Evolutionary conservation across 2,888 invertebrate species (phyloP), one percentile per base, ranked within the genome.

Genomic region (Drosophila ezoana): DNA sequence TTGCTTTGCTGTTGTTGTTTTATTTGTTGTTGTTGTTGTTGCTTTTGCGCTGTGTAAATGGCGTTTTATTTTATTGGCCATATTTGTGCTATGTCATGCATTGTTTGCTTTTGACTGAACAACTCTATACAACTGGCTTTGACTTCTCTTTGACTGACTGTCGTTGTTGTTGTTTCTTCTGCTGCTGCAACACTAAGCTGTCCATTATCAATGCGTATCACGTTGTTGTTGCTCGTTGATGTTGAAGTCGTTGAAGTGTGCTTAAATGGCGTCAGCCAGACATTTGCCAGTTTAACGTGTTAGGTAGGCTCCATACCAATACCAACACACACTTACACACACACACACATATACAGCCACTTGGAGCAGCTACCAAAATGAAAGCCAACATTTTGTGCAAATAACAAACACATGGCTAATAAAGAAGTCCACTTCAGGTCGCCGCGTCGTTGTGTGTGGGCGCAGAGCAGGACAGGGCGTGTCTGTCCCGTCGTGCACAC

Each of bases 161-260:
- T 14, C 60, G 59, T 38, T 51, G 58, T 16, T 63, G 60, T 43
- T 40, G 49, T 51, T 20, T 20, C 20, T 23, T 1, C 23, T 65
- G 54, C 37, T 69, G 65, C 62, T 62, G 70, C 68, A 60, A 59
- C 86, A 70, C 70, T 81, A 76, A 76, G 72, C 81, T 71, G 64
- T 72, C 71, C 89, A 84, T 89, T 89, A 89, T 84, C 89, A 84
- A 84, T 84, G 83, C 83, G 86, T 89, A 89, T 87, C 83, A 89
- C 89, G 88, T 89, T 81, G 83, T 69, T 52, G 56, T 80, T 76
- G 56, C 43, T 56, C 38, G 28, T 28, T 74, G 79, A 61, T 69
- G 66, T 54, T 65, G 58, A 65, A 64, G 88, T 69, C 71, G 75
- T 59, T 82, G 89, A 87, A 83, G 89, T 89, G 88, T 89, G 88